Evolutionary conservation across 2,113 vertebrate species (phyloP), one percentile per base, ranked within the genome.

Genomic region (Catagonus wagneri): DNA sequence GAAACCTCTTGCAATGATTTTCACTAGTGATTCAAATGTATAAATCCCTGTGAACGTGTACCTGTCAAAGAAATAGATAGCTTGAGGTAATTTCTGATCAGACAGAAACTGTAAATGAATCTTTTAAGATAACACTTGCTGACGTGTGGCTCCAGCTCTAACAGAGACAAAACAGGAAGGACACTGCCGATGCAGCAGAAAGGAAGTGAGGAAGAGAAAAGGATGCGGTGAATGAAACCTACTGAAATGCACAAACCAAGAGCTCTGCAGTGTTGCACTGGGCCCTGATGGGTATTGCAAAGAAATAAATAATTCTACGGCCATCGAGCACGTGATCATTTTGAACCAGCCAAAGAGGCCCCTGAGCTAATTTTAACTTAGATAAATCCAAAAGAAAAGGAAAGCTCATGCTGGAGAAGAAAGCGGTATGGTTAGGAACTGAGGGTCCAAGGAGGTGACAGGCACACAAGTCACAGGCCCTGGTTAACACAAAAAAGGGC

Each of bases 21-120:
- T 99, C 98, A 99, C 99, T 97, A 99, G 99, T 13, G 99, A 99
- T 97, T 99, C 99, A 69, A 99, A 99, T 0, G 99, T 99, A 89
- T 99, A 99, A 98, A 99, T 99, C 90, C 99, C 99, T 15, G 99
- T 99, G 99, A 99, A 99, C 3, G 99, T 99, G 93, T 99, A 99
- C 98, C 99, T 99, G 98, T 78, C 6, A 20, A 86, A 93, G 78
- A 94, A 90, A 96, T 5, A 32, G 65, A 95, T 0, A 89, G 56
- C 54, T 92, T 76, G 58, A 93, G 63, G 94, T 75, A 54, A 74
- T 20, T 96, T 69, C 81, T 34, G 15, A 93, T 83, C 23, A 71
- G 65, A 68, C 3, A 75, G 60, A 87, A 76, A 93, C 60, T 50
- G 34, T 22, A 65, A 60, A n/a, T 27, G 50, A 79, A 58, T 85